Evolutionary conservation across 2,113 vertebrate species (phyloP).

Genomic region (Coptodon bakossiorum): DNA sequence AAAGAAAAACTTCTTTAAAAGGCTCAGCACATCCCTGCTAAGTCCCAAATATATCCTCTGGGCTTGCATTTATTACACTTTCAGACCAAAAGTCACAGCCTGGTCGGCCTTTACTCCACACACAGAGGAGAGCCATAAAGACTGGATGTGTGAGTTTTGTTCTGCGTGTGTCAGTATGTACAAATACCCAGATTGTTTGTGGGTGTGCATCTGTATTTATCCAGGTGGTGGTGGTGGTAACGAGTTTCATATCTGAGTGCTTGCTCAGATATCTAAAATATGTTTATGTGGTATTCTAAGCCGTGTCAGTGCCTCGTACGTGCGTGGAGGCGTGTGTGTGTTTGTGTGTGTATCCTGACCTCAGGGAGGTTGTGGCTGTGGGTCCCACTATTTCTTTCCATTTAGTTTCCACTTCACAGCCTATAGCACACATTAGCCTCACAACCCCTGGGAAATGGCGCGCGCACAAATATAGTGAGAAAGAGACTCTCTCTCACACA

Average conservation of each 20-base stretch:
- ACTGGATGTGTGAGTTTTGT: background rate
- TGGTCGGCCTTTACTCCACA: background rate
- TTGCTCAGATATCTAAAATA: background rate
- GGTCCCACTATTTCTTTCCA: conserved; percentile 38
- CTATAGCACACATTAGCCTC: conserved; percentile 54
- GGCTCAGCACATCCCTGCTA: background rate
- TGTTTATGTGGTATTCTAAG: background rate
- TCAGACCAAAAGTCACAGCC: background rate
- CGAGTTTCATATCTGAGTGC: background rate
- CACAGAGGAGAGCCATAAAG: background rate
- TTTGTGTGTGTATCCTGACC: conserved; percentile 1
- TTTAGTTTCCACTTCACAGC: conserved; percentile 60
- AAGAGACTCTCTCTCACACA: background rate
- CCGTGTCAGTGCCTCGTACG: background rate
- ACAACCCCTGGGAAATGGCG: conserved; percentile 31
- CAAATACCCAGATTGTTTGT: background rate
- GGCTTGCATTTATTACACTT: background rate
- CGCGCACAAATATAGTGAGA: background rate
- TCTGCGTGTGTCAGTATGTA: background rate
- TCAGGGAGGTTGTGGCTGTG: conserved; percentile 18
- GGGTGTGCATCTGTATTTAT: background rate
- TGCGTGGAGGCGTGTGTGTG: background rate
- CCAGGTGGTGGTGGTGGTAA: background rate
- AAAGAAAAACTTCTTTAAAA: background rate
- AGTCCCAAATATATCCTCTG: background rate